These are phyloP conservation scores for Ormyrus pomaceus DNA, from an alignment of 2,888 invertebrate species.

Conservation along the genomic window DNA sequence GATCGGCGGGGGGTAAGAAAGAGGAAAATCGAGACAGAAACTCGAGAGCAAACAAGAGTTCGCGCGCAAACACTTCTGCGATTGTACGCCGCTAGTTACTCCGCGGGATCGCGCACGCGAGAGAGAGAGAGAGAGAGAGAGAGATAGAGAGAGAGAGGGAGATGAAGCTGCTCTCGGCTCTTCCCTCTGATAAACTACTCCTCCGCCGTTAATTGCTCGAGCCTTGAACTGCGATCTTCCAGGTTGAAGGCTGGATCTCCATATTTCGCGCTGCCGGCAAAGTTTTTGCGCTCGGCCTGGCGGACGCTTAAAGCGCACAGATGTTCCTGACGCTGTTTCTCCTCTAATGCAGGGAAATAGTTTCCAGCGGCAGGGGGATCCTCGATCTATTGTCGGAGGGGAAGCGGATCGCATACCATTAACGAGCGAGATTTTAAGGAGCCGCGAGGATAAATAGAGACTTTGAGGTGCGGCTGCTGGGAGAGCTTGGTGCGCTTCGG, in stretches of 20 bases:
- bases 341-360: background rate
- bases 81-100: background rate
- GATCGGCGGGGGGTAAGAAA: too few species aligned
- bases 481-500: background rate
- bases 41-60: constrained; percentile 3
- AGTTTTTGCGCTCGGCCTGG: constrained; percentile 11
- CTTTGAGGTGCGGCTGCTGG: background rate
- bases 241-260: background rate
- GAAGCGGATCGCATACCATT: constrained; percentile 23
- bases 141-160: too few species aligned
- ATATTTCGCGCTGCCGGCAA: background rate
- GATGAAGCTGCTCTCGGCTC: too few species aligned
- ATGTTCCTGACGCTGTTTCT: constrained; percentile 34
- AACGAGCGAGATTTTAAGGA: background rate
- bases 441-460: background rate
- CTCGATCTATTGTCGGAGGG: constrained; percentile 28
- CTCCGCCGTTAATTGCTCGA: constrained; percentile 16
- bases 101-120: too few species aligned
- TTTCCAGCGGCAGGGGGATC: background rate
- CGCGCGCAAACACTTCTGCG: background rate
- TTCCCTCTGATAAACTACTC: background rate
- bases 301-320: constrained; percentile 4
- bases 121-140: too few species aligned
- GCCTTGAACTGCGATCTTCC: background rate
- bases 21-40: background rate